These are phyloP conservation scores for Exocentrus adspersus DNA, from an alignment of 2,888 invertebrate species.

Conservation along the genomic window DNA sequence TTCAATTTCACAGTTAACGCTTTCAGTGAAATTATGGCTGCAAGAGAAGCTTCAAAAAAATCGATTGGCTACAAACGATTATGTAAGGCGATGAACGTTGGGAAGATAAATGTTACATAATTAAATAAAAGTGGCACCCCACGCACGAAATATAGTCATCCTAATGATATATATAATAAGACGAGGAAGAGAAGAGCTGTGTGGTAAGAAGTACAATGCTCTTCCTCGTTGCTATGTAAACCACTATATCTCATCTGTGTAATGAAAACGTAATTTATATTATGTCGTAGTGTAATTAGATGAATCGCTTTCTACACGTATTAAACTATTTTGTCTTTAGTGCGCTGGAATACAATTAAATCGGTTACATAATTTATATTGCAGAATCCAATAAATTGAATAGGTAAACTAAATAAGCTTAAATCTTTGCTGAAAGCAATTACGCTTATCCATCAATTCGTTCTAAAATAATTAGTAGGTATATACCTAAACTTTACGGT, in stretches of 20 bases:
- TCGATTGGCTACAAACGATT: not conserved
- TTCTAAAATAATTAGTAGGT: too few species aligned
- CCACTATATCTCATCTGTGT: not conserved
- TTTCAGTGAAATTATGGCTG: not conserved
- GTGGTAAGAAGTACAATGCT: not conserved
- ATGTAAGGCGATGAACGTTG: not conserved
- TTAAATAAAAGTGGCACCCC: conserved; percentile 9
- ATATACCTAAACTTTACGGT: too few species aligned
- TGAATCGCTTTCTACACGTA: conserved; percentile 5
- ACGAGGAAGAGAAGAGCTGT: not conserved
- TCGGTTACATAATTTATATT: too few species aligned
- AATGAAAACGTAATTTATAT: conserved; percentile 3
- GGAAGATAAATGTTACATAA: conserved; percentile 3
- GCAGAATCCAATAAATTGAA: too few species aligned
- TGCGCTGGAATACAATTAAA: too few species aligned
- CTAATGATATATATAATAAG: not conserved
- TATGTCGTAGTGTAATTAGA: conserved; percentile 2
- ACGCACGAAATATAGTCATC: not conserved
- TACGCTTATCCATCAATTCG: too few species aligned
- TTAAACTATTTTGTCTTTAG: not conserved
- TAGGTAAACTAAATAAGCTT: too few species aligned
- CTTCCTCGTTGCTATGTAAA: conserved; percentile 4
- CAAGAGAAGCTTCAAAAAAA: not conserved
- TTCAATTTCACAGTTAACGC: not conserved
- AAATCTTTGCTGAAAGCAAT: too few species aligned